Conservation (phyloP, 2,888 invertebrate genomes). For the Ichneumoninae sp. region DNA sequence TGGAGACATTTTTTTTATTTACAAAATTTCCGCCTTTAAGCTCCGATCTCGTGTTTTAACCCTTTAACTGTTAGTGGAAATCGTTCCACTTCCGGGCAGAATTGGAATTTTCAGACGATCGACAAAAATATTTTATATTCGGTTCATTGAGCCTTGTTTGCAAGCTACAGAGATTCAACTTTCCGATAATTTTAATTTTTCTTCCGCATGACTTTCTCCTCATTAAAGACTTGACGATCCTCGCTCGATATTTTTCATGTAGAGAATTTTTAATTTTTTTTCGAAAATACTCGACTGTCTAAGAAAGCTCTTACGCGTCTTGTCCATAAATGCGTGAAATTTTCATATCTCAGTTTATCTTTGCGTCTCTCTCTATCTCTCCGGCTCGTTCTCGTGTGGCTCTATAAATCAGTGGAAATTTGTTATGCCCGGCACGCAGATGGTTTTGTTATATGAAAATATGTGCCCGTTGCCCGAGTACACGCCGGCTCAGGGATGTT, state of each 20-base stretch:
- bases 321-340: slow-evolving; percentile 52
- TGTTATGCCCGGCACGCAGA: slow-evolving; percentile 84
- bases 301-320: slow-evolving; percentile 54
- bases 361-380: slow-evolving; percentile 64
- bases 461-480: slow-evolving; percentile 78
- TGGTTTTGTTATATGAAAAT: slow-evolving; percentile 85
- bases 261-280: slow-evolving; percentile 28
- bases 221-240: too few relatives aligned
- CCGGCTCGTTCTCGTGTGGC: slow-evolving; percentile 70
- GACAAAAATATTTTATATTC: too few relatives aligned
- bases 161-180: too few relatives aligned
- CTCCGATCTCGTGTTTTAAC: too few relatives aligned
- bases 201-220: too few relatives aligned
- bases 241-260: slow-evolving; percentile 1
- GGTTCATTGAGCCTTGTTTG: too few relatives aligned
- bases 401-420: slow-evolving; percentile 84
- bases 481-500: slow-evolving; percentile 60
- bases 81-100: too few relatives aligned
- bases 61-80: too few relatives aligned
- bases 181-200: too few relatives aligned
- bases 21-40: too few relatives aligned
- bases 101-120: too few relatives aligned
- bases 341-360: slow-evolving; percentile 48
- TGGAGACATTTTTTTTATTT: too few relatives aligned
- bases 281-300: slow-evolving; percentile 30